Percentiles rank a stretch among this genome's conserved stretches.
Conservation (phyloP, 30 jellyfish, hydroid and myxozoan species). For the Aurelia sp. region DNA sequence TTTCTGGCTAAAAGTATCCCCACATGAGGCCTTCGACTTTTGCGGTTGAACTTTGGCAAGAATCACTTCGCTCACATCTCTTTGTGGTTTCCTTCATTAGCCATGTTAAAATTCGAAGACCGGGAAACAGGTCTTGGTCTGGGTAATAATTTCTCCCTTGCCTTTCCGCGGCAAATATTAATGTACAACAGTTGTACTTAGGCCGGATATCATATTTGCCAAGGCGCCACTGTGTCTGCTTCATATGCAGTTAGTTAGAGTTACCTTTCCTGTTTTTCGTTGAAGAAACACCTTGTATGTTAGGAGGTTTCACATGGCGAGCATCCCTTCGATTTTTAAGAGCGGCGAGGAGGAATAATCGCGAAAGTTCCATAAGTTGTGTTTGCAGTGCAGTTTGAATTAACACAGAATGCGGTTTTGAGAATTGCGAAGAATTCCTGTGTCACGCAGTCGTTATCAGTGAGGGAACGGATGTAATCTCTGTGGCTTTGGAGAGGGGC, state of each 20-base stretch:
- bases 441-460: constrained; percentile 70
- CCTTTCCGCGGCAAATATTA: constrained; percentile 59
- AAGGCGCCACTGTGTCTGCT: constrained; percentile 87
- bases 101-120: constrained; percentile 29
- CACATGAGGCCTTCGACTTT: constrained; percentile 21
- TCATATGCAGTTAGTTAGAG: constrained; percentile 2
- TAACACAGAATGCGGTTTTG: constrained; percentile 41
- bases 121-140: constrained; percentile 45
- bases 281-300: not conserved
- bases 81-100: constrained; percentile 68
- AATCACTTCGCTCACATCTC: constrained; percentile 49
- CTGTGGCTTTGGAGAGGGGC: constrained; percentile 68
- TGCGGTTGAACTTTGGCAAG: constrained; percentile 60
- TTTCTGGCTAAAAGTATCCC: constrained; percentile 35
- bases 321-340: not conserved
- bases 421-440: constrained; percentile 45
- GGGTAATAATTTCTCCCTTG: constrained; percentile 36
- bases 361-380: not conserved
- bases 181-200: constrained; percentile 50
- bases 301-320: not conserved
- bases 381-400: not conserved
- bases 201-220: constrained; percentile 84
- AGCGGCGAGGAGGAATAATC: not conserved
- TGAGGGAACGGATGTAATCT: constrained; percentile 75
- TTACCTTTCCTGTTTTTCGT: constrained; percentile 62